phyloP scores from a whole-genome alignment of 2,888 invertebrate species.

The Listrodromus nycthemerus region DNA sequence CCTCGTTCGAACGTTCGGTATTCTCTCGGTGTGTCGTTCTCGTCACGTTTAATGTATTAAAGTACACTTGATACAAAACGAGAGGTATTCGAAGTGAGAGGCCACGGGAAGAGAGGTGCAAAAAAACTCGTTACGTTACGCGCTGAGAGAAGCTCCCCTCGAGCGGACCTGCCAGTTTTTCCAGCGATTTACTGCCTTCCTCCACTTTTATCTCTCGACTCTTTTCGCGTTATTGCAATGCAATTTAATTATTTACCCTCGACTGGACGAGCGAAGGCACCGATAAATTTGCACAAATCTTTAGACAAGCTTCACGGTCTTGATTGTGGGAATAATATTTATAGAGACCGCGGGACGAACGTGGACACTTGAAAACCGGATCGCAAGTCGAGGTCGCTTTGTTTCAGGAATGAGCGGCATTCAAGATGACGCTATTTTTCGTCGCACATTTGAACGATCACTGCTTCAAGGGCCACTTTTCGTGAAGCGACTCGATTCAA shows the following conservation, averaged over 20 bases:
- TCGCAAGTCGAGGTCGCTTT: neutral
- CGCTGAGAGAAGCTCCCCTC: slow-evolving; percentile 15
- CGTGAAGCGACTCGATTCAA: neutral
- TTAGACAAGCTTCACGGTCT: slow-evolving; percentile 24
- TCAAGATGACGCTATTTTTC: slow-evolving; percentile 7
- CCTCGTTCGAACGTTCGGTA: slow-evolving; percentile 17
- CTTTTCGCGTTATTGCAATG: slow-evolving; percentile 37
- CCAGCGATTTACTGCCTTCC: slow-evolving; percentile 22
- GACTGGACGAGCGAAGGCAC: neutral
- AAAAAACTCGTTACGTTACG: slow-evolving; percentile 42
- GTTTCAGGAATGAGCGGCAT: neutral
- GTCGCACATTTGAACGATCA: neutral
- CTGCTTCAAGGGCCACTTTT: neutral
- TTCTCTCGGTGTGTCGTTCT: slow-evolving; percentile 8
- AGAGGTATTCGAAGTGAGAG: slow-evolving; percentile 32
- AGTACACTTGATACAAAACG: slow-evolving; percentile 45
- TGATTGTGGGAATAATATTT: slow-evolving; percentile 24
- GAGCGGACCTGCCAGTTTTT: slow-evolving; percentile 35
- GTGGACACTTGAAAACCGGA: slow-evolving; percentile 9
- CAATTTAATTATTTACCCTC: slow-evolving; percentile 21
- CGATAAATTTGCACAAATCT: slow-evolving; percentile 28
- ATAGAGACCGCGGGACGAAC: slow-evolving; percentile 12
- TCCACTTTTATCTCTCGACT: slow-evolving; percentile 13
- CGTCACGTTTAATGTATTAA: slow-evolving; percentile 47
- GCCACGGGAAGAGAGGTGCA: neutral